Evolutionary conservation across 1,140 invertebrate genomes (phyloP), one percentile per base, ranked within the genome.

Genomic region (Samia ricini): DNA sequence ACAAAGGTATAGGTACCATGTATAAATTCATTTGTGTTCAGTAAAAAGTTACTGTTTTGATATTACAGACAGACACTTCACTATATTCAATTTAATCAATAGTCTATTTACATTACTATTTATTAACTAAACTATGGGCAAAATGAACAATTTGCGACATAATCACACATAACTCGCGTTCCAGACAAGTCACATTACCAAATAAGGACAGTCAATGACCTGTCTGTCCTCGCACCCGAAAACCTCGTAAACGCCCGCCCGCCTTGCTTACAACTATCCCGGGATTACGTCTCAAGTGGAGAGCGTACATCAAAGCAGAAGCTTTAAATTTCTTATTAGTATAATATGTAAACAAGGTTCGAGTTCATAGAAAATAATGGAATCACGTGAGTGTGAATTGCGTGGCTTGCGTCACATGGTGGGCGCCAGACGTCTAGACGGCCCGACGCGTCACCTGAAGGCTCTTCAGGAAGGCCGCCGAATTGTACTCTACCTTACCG

Each of bases 341-440:
- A 29, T 29, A 42, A 15, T 42, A 8, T n/a, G n/a, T 42, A 42
- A 42, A 42, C n/a, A 15, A 42, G n/a, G 15, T 15, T 12, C 33
- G 8, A 15, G 33, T 42, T 10, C 24, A 55, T 10, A n/a, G 52
- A 55, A 55, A 20, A 58, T 50, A 62, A 62, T 66, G 54, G 60
- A 63, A 60, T 63, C 59, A 69, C 56, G 70, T 72, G 67, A 72
- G 64, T 55, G 29, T 36, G 54, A 50, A 63, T 57, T 10, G 51
- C 42, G 42, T 18, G 56, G 65, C 58, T 66, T 61, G 71, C 72
- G 69, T 75, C 75, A 77, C 69, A 70, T 36, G 56, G 76, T 73
- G 73, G 79, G 75, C 78, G 81, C 76, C 83, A 83, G 79, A 78
- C 77, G 83, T 83, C 83, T 85, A 85, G 83, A 85, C 81, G 63